Evolutionary conservation across 2,113 vertebrate genomes (phyloP).

Genomic region (Morone saxatilis): DNA sequence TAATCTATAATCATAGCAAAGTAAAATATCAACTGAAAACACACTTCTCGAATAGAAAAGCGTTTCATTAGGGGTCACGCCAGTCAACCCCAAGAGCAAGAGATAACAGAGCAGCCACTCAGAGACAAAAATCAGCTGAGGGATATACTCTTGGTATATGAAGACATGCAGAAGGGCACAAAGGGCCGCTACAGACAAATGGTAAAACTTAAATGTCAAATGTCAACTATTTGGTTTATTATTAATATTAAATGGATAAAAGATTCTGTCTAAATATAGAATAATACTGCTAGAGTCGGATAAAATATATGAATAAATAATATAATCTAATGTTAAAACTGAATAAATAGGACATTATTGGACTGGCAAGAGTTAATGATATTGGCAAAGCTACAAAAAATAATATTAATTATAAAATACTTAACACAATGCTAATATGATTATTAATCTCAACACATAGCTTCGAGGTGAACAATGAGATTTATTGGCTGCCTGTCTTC

Average conservation of each 20-base stretch:
- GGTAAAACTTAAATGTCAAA: not conserved
- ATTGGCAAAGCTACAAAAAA: not conserved
- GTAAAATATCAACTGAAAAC: conserved; percentile 31
- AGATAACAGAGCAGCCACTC: conserved; percentile 49
- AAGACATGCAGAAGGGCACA: conserved; percentile 1
- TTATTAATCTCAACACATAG: conserved; percentile 34
- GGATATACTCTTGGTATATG: conserved; percentile 7
- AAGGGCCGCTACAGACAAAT: not conserved
- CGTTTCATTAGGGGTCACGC: conserved; percentile 37
- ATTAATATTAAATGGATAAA: too few species aligned
- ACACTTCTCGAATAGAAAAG: conserved; percentile 20
- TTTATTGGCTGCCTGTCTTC: conserved; percentile 39
- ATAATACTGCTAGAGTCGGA: not conserved
- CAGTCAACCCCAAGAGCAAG: conserved; percentile 12
- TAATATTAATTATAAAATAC: conserved; percentile 1
- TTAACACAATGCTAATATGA: conserved; percentile 37
- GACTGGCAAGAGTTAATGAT: not conserved
- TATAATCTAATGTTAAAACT: too few species aligned
- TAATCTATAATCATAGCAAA: conserved; percentile 35
- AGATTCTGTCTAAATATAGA: not conserved
- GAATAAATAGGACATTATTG: too few species aligned
- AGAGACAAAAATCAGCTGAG: conserved; percentile 1
- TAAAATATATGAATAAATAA: too few species aligned
- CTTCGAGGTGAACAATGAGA: conserved; percentile 31
- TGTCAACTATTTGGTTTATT: not conserved